phyloP scores from a whole-genome alignment of 2,797 vertebrate genomes.

The Gouania willdenowi region DNA sequence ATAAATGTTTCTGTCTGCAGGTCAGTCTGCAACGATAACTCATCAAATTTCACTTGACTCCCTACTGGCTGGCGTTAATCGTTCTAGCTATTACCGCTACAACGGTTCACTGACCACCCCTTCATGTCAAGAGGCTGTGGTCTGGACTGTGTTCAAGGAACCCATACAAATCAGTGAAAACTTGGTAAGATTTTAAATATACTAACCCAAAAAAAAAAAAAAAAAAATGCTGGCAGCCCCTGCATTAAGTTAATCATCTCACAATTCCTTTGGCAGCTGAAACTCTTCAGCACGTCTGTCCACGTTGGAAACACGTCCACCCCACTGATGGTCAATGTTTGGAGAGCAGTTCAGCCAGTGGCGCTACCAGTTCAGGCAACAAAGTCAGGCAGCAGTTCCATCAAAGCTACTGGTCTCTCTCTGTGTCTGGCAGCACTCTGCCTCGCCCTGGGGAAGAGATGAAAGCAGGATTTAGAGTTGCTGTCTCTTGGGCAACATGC shows the following conservation, averaged over 20 bases:
- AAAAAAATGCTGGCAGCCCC: no score
- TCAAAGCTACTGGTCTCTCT: background rate
- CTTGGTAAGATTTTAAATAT: constrained; percentile 57
- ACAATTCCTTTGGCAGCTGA: constrained; percentile 60
- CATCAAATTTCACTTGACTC: constrained; percentile 44
- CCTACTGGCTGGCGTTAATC: constrained; percentile 57
- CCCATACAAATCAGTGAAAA: constrained; percentile 60
- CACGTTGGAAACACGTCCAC: background rate
- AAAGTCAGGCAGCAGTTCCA: background rate
- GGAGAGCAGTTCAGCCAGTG: constrained; percentile 32
- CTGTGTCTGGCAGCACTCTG: constrained; percentile 36
- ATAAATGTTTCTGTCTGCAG: constrained; percentile 42
- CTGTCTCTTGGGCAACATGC: no score
- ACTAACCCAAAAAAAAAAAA: no score
- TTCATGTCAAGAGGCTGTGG: constrained; percentile 55
- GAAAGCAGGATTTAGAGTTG: no score
- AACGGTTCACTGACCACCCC: constrained; percentile 73
- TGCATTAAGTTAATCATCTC: no score
- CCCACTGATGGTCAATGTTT: constrained; percentile 22
- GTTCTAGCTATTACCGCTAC: constrained; percentile 66
- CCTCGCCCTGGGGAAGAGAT: constrained; percentile 7
- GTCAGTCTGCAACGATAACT: rapidly evolving
- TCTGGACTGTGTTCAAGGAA: constrained; percentile 77
- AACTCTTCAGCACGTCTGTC: constrained; percentile 46
- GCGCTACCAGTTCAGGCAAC: no score